phyloP scores from a whole-genome alignment of 2,888 invertebrate genomes.

The Ochropacha duplaris region DNA sequence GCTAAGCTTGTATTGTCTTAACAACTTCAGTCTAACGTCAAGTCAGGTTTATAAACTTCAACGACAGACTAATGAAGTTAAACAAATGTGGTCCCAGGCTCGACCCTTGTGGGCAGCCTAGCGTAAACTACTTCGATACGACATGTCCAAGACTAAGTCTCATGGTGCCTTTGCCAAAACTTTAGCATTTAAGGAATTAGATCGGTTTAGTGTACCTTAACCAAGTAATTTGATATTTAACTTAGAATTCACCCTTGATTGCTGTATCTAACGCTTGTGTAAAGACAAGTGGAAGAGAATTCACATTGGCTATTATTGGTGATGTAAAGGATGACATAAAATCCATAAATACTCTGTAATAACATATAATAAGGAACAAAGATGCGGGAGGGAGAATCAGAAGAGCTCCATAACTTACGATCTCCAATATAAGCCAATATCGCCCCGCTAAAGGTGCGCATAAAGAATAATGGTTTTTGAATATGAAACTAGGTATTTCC shows the following conservation, averaged over 20 bases:
- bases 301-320: neutral
- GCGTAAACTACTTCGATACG: conserved; percentile 24
- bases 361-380: conserved; percentile 18
- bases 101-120: conserved; percentile 22
- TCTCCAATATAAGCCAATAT: conserved; percentile 42
- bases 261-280: neutral
- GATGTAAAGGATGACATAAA: conserved; percentile 12
- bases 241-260: neutral
- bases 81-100: conserved; percentile 25
- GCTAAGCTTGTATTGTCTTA: neutral
- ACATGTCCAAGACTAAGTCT: conserved; percentile 19
- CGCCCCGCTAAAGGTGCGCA: conserved; percentile 27
- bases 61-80: conserved; percentile 17
- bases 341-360: conserved; percentile 20
- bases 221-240: neutral
- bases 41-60: conserved; percentile 18
- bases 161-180: conserved; percentile 19
- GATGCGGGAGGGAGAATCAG: conserved; percentile 12
- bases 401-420: conserved; percentile 22
- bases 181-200: conserved; percentile 16
- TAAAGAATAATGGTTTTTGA: conserved; percentile 44
- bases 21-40: neutral
- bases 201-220: neutral
- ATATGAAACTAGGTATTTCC: conserved; percentile 38
- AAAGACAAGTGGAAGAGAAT: neutral